Conservation (phyloP, 1,140 invertebrate genomes). For the Tribolium castaneum region DNA sequence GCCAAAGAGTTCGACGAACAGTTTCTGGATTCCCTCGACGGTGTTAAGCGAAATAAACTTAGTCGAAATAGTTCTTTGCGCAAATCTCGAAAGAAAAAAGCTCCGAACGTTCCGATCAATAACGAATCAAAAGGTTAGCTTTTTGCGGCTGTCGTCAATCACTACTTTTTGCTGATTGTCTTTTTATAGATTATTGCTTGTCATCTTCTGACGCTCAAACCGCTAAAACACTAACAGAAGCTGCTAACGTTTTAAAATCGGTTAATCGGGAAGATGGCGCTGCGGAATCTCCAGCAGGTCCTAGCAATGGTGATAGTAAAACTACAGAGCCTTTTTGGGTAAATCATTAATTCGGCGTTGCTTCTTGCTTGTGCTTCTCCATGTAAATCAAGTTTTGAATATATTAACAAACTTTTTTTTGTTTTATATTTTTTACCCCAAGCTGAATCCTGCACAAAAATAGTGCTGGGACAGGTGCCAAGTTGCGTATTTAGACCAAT, state of each 20-base stretch:
- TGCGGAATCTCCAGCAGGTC: constrained; percentile 28
- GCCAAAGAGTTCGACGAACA: constrained; percentile 43
- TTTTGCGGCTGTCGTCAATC: background rate
- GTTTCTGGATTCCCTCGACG: constrained; percentile 47
- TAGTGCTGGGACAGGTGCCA: background rate
- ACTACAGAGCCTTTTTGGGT: constrained; percentile 59
- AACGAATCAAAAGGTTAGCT: constrained; percentile 14
- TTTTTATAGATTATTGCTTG: constrained; percentile 37
- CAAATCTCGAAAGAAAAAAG: constrained; percentile 1
- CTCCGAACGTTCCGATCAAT: background rate
- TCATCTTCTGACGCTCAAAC: constrained; percentile 41
- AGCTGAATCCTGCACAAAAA: background rate
- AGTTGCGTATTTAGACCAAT: background rate
- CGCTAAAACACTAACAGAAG: constrained; percentile 41
- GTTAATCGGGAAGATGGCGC: constrained; percentile 20
- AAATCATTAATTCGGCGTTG: constrained; percentile 45
- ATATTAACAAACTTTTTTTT: constrained; percentile 12
- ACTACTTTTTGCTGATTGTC: constrained; percentile 1
- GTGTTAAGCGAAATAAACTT: constrained; percentile 40
- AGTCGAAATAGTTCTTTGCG: constrained; percentile 31
- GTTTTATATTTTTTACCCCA: background rate
- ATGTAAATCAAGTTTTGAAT: constrained; percentile 13
- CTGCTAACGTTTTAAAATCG: constrained; percentile 40
- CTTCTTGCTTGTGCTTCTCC: background rate
- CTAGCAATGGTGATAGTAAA: constrained; percentile 44